Evolutionary conservation across 2,113 vertebrate genomes (phyloP).

Genomic region (Zosterops pallidus): DNA sequence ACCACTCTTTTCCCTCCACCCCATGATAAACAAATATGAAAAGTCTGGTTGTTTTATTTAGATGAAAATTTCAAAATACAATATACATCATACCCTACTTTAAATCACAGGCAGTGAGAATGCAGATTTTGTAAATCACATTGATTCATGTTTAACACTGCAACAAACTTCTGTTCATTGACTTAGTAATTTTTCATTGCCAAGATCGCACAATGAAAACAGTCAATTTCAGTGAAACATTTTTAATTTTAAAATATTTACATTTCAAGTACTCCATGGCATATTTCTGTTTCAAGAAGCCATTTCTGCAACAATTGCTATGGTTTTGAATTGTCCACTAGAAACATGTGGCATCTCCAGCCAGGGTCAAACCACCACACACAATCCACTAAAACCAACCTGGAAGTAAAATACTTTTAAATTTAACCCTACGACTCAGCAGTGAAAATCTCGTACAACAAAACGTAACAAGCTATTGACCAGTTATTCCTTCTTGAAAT

Average conservation of each 20-base stretch:
- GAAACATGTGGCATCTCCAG: background rate
- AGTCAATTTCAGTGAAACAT: background rate
- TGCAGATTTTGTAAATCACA: background rate
- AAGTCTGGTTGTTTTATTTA: background rate
- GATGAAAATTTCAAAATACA: background rate
- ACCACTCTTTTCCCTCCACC: background rate
- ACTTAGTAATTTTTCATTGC: background rate
- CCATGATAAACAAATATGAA: background rate
- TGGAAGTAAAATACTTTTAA: background rate
- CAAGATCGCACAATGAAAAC: background rate
- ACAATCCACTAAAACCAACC: background rate
- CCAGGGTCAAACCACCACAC: background rate
- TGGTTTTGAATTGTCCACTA: background rate
- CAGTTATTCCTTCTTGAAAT: background rate
- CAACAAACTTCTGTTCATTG: background rate
- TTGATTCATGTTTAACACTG: background rate
- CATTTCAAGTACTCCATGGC: background rate
- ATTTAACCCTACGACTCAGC: background rate
- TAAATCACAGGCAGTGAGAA: background rate
- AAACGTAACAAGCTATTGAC: background rate
- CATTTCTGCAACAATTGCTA: background rate
- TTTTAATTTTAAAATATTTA: background rate
- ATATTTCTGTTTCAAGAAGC: background rate
- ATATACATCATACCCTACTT: background rate
- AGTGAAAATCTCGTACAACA: background rate